Evolutionary conservation across 2,888 invertebrate genomes (phyloP).

Genomic region (Plebejus melissa): DNA sequence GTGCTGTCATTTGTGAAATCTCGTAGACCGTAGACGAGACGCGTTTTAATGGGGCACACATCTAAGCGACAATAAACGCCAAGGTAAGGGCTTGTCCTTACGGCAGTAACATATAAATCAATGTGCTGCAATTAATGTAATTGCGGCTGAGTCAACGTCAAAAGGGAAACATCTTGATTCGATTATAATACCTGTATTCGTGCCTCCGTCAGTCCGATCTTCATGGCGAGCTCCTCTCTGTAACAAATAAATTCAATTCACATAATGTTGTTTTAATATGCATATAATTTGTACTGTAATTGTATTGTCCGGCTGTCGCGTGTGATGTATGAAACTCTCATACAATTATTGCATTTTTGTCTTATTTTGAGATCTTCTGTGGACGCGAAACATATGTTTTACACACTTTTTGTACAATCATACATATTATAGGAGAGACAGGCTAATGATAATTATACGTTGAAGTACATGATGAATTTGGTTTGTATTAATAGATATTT

Average conservation of each 20-base stretch:
- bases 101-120: neutral
- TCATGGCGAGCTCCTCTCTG: slow-evolving; percentile 97
- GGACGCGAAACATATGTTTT: slow-evolving; percentile 1
- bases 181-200: slow-evolving; percentile 89
- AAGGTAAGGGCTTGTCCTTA: neutral
- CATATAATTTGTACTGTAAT: slow-evolving; percentile 16
- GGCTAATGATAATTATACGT: too few relatives aligned
- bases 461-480: too few relatives aligned
- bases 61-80: neutral
- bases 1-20: neutral
- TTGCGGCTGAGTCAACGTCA: slow-evolving; percentile 32
- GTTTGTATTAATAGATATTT: too few relatives aligned
- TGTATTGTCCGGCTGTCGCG: slow-evolving; percentile 6
- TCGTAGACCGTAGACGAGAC: neutral
- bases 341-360: slow-evolving; percentile 4
- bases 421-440: neutral
- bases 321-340: slow-evolving; percentile 8
- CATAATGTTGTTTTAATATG: slow-evolving; percentile 28
- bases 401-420: neutral
- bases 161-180: slow-evolving; percentile 35
- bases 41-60: neutral
- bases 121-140: slow-evolving; percentile 34
- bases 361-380: neutral
- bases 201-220: slow-evolving; percentile 95
- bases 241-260: slow-evolving; percentile 61